phyloP scores from a whole-genome alignment of 2,797 vertebrate species.

The Sylvilagus floridanus region DNA sequence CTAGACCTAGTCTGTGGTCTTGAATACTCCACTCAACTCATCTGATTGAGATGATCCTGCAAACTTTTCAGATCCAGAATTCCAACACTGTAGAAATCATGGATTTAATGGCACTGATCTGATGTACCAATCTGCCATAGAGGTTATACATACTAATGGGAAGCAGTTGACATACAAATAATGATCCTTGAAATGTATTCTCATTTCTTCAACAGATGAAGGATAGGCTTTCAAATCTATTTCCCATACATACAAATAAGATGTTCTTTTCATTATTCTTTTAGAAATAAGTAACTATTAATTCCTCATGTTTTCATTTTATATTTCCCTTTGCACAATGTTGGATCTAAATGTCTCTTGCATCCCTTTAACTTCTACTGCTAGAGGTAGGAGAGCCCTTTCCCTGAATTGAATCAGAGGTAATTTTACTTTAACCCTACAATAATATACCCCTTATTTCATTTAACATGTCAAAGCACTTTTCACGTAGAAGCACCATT shows the following conservation, averaged over 20 bases:
- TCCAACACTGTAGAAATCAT: background rate
- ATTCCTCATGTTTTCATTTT: too few species aligned
- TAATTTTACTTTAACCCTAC: slow-evolving; percentile 34
- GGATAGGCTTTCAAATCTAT: too few species aligned
- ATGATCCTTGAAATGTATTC: background rate
- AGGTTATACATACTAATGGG: background rate
- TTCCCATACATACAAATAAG: too few species aligned
- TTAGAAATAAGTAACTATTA: too few species aligned
- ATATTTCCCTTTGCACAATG: background rate
- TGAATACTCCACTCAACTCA: background rate
- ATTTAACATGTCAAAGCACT: slow-evolving; percentile 22
- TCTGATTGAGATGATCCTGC: background rate
- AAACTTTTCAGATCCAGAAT: slow-evolving; percentile 23
- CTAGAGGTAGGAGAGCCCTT: background rate
- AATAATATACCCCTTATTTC: background rate
- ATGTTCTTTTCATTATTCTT: too few species aligned
- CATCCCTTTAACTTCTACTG: background rate
- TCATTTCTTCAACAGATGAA: background rate
- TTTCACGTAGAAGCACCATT: background rate
- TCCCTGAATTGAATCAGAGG: slow-evolving; percentile 37
- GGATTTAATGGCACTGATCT: background rate
- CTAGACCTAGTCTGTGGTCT: background rate
- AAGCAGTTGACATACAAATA: background rate
- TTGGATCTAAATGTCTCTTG: slow-evolving; percentile 11
- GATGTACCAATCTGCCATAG: background rate